A percentile compares a stretch with the other conserved stretches of the same genome.
These are phyloP conservation scores for Tiliacea citrago DNA, from an alignment of 2,888 invertebrate species.

Conservation along the genomic window DNA sequence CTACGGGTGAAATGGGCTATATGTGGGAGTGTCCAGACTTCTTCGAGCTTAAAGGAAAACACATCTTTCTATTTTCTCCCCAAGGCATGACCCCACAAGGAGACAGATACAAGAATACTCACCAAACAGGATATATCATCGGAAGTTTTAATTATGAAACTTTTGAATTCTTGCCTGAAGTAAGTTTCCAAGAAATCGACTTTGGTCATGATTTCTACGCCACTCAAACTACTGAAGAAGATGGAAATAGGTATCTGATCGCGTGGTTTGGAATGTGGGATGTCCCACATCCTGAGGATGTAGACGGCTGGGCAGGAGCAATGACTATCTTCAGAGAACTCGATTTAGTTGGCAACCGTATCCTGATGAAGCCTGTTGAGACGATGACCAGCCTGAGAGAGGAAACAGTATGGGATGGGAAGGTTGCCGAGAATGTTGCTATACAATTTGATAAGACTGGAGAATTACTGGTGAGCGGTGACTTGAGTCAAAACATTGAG, in stretches of 20 bases:
- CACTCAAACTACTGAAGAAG: conserved; percentile 80
- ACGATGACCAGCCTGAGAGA: conserved; percentile 77
- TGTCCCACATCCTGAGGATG: conserved; percentile 78
- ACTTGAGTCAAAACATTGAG: conserved; percentile 75
- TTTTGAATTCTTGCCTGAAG: conserved; percentile 80
- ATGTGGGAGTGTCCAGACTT: conserved; percentile 91
- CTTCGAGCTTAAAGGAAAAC: conserved; percentile 85
- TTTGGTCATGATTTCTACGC: conserved; percentile 89
- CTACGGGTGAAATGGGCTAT: conserved; percentile 81
- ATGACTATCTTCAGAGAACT: conserved; percentile 85
- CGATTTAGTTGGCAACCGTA: conserved; percentile 73
- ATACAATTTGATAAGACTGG: conserved; percentile 78
- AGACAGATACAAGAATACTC: conserved; percentile 83
- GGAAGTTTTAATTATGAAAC: conserved; percentile 85
- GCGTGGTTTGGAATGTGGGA: conserved; percentile 89
- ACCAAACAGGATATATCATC: conserved; percentile 85
- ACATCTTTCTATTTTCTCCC: conserved; percentile 85
- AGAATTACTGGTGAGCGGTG: conserved; percentile 78
- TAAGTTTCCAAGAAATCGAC: conserved; percentile 84
- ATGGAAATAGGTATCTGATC: conserved; percentile 81
- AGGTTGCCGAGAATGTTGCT: conserved; percentile 65
- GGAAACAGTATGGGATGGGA: conserved; percentile 66
- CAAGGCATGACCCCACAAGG: conserved; percentile 83
- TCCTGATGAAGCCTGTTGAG: conserved; percentile 82
- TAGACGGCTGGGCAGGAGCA: conserved; percentile 86